These are phyloP conservation scores for Limnodromus scolopaceus DNA, from an alignment of 2,797 vertebrate species.

Conservation along the genomic window DNA sequence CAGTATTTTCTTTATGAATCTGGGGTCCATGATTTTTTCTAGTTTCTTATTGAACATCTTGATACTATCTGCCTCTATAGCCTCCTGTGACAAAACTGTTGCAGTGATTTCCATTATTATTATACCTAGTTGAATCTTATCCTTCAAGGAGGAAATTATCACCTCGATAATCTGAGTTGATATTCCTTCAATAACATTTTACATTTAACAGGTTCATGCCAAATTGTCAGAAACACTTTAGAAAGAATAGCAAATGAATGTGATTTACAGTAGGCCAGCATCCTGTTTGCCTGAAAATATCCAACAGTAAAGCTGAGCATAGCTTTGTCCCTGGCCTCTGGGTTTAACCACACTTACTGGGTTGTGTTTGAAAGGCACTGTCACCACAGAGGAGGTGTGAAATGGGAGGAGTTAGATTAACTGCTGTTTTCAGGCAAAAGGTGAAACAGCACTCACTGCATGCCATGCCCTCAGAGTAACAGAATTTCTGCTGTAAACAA, in stretches of 20 bases:
- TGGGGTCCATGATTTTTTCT: not conserved
- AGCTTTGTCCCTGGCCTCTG: not conserved
- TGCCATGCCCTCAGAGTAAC: not conserved
- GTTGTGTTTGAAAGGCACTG: not conserved
- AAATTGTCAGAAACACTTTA: not conserved
- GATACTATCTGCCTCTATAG: not conserved
- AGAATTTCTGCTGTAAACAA: not conserved
- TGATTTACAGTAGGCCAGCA: not conserved
- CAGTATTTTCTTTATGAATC: not conserved
- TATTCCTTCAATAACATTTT: not conserved
- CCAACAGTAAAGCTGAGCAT: not conserved
- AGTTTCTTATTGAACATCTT: not conserved
- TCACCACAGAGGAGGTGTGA: not conserved
- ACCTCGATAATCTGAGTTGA: not conserved
- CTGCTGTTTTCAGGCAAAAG: not conserved
- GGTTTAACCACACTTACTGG: not conserved
- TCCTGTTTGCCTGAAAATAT: not conserved
- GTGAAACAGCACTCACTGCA: not conserved
- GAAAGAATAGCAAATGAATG: not conserved
- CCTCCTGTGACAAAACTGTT: not conserved
- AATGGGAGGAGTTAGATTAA: not conserved
- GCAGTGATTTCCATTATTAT: not conserved
- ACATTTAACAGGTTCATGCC: not conserved
- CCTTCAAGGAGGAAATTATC: not conserved
- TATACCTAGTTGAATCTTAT: not conserved